Base-by-base conservation (phyloP, 2,113 vertebrate species). In the Pangasianodon hypophthalmus region DNA sequence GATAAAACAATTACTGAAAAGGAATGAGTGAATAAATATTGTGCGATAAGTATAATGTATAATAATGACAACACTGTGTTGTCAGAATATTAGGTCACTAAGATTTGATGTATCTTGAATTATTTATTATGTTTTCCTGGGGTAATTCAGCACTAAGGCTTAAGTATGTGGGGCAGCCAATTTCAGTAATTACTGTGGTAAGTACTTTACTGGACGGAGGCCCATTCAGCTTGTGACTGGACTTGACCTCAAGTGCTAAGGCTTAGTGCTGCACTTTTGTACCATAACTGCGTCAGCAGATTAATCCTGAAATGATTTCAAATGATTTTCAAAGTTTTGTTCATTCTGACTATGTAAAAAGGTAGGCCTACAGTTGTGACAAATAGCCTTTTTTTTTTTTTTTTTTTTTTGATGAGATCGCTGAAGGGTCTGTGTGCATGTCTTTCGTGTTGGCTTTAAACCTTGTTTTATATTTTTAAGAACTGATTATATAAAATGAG, bases 101-200 rank as follows among this genome's bases (percentile, higher is more conserved):
- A 14, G 7, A n/a, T 32, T 16, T 24, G 13, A 69, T 62, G 16
- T 52, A 75, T 14, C 50, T 58, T 0, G 13, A n/a, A 56, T 11
- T 41, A 19, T 81, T 56, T 56, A 18, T 83, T 21, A 54, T 37
- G 32, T 58, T 10, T 83, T 58, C n/a, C 18, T 37, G 32, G 4
- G 8, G 52, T 83, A 83, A 58, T 87, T 44, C 21, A 19, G 24
- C 86, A 58, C 24, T 77, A 24, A 75, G 50, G 21, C 19, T 79
- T 79, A 60, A 60, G 14, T 60, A 44, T 79, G 26, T 79, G 16
- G 86, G 41, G 4, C 73, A 77, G 56, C 48, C 62, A 73, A 32
- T 60, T 84, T 84, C 52, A 21, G 82, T 84, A 58, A 84, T 84
- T 60, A 84, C 82, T 60, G 18, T 83, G 52, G 32, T 69, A 85